Evolutionary conservation across 2,888 invertebrate genomes (phyloP), one percentile per base, ranked within the genome.

Genomic region (Cyaniris semiargus): DNA sequence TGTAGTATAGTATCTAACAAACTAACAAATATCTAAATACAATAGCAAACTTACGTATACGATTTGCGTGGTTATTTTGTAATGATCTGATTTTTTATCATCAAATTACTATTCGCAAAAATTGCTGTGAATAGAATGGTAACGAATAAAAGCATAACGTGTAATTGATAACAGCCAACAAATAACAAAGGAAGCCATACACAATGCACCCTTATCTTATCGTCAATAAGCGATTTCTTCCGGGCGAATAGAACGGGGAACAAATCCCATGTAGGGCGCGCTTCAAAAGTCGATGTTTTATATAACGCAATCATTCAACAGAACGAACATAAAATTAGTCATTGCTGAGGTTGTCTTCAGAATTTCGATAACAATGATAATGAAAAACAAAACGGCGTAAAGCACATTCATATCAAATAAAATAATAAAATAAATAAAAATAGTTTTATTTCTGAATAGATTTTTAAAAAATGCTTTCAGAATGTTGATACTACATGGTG

Each of bases 161-260:
- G 27, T 31, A 27, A 66, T 27, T 31, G 27, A 31, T 66, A 72
- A 72, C 38, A 72, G 23, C 38, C 21, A 72, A n/a, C 38, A 21
- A 72, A 72, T 72, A 38, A 72, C 72, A 72, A 72, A 44, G 38
- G 72, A 72, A 72, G 38, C 23, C 72, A 21, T 71, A 44, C 7
- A 72, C 44, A 44, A 44, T 38, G 44, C 38, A 44, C 72, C 34
- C 70, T 71, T 38, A 60, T 27, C 66, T 72, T 44, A 44, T 72
- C 44, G 72, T 44, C 72, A 72, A 72, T 72, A 44, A 38, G 38
- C 72, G 72, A 38, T 44, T 44, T 72, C 44, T 72, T 72, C 72
- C 21, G n/a, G 71, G 10, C 38, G 38, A 71, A 38, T 38, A 38
- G 71, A 38, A 38, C 71, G n/a, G 71, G 34, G 38, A 71, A 34